These are phyloP conservation scores for Apis laboriosa DNA, from an alignment of 1,140 invertebrate genomes.

Conservation along the genomic window DNA sequence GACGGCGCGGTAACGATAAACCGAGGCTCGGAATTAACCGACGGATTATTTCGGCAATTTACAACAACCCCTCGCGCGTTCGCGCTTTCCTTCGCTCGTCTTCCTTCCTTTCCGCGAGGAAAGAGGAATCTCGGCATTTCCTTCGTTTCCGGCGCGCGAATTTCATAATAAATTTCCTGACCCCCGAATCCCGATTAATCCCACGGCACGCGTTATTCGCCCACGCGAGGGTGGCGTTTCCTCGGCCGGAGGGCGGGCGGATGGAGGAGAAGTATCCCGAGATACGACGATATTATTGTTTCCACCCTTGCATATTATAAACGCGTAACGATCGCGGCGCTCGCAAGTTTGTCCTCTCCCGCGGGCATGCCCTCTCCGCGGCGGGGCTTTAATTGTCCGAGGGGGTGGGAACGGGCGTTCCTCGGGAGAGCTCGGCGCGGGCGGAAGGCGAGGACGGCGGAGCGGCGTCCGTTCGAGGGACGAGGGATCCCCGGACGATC, in stretches of 20 bases:
- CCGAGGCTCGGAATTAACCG: conserved; percentile 77
- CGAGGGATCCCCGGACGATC: neutral
- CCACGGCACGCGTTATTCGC: conserved; percentile 76
- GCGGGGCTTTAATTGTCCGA: conserved; percentile 61
- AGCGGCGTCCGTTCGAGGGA: no score
- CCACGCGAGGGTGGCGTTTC: conserved; percentile 60
- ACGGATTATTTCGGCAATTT: conserved; percentile 79
- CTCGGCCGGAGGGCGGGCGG: conserved; percentile 30
- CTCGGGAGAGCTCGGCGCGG: neutral
- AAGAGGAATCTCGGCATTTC: neutral
- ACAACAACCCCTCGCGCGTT: conserved; percentile 71
- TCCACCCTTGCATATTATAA: conserved; percentile 80
- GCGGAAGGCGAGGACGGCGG: neutral
- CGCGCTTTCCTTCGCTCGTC: neutral
- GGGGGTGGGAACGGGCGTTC: neutral
- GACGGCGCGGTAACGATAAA: conserved; percentile 75
- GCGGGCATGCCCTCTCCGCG: conserved; percentile 62
- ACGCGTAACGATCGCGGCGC: conserved; percentile 76
- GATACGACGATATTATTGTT: conserved; percentile 78
- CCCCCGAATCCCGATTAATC: conserved; percentile 76
- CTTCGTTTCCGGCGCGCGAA: conserved; percentile 24
- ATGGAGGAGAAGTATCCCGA: conserved; percentile 15
- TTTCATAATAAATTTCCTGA: conserved; percentile 75
- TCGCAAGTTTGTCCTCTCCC: conserved; percentile 74
- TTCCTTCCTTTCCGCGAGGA: neutral